Base-by-base conservation (phyloP, 2,888 invertebrate species). In the Steinernema scapterisci region DNA sequence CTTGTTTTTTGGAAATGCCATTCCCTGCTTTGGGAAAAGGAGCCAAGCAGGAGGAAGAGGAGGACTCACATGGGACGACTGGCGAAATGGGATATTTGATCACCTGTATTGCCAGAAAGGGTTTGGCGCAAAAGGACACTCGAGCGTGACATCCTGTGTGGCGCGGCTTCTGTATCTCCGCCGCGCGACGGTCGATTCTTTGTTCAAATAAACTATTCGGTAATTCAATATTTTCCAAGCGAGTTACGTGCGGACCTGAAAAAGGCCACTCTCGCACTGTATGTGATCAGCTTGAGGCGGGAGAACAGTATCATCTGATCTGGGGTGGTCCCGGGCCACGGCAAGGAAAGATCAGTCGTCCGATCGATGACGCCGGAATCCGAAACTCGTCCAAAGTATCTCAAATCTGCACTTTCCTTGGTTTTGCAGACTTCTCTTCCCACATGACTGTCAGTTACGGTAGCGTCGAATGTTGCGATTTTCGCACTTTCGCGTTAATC, bases 151-250 rank as follows among this genome's bases (percentile, higher is more conserved):
- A 27, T 27, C 38, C 38, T 38, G 38, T 38, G 38, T 38, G 38
- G 38, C 9, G 38, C 9, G 38, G 38, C 38, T 6, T 38, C 38
- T 38, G 38, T 38, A 38, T 52, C 52, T 52, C 21, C 19, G 52
- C 52, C 52, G 25, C 63, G 63, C 25, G 27, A 27, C 63, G 63
- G 16, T 16, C 3, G 1, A 27, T 5, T 54, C 31, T 31, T 63
- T 63, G 63, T 31, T 63, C 63, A 63, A 63, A 63, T 63, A 63
- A 63, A 63, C 63, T 63, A 31, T 31, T 27, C 63, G 16, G 16
- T 38, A 23, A 23, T 44, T 44, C 45, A 16, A 44, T 44, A 7
- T 38, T 38, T 38, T 38, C 38, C 38, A 38, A 38, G 38, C 38
- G 38, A 38, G 3, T 9, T 38, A 9, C 9, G 38, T 38, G n/a